Conservation (phyloP, 2,113 vertebrate genomes). For the Hippocampus mohnikei region DNA sequence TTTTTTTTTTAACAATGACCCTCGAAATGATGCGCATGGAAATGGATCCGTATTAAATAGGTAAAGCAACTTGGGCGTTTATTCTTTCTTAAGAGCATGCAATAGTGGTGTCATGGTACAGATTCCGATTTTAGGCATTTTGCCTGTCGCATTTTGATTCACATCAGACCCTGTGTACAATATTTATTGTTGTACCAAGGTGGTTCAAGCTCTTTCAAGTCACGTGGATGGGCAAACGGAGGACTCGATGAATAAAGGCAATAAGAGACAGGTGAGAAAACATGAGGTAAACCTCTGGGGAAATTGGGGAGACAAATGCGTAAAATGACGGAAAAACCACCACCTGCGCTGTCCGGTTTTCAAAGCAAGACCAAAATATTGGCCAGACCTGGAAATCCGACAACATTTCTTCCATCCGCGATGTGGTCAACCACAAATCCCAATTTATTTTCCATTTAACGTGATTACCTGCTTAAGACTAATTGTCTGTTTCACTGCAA, state of each 20-base stretch:
- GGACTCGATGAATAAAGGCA: neutral
- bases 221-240: too few relatives aligned
- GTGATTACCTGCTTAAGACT: conserved; percentile 7
- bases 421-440: neutral
- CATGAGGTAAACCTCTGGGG: neutral
- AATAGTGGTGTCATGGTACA: neutral
- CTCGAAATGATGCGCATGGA: neutral
- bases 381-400: neutral
- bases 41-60: neutral
- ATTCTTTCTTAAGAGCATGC: neutral
- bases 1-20: too few relatives aligned
- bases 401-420: neutral
- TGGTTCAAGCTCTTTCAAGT: too few relatives aligned
- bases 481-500: conserved; percentile 19
- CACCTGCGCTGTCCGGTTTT: neutral
- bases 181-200: too few relatives aligned
- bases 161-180: too few relatives aligned
- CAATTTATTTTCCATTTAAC: neutral
- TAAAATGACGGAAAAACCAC: neutral
- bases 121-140: too few relatives aligned
- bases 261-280: neutral
- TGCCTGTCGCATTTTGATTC: too few relatives aligned
- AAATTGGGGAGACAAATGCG: neutral
- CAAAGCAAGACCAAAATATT: neutral
- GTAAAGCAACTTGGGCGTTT: neutral